Percentiles rank a stretch among this genome's conserved stretches.
These are phyloP conservation scores for Henricia sp. DNA, from an alignment of 53 echinoderm and acorn worm species.

Conservation along the genomic window DNA sequence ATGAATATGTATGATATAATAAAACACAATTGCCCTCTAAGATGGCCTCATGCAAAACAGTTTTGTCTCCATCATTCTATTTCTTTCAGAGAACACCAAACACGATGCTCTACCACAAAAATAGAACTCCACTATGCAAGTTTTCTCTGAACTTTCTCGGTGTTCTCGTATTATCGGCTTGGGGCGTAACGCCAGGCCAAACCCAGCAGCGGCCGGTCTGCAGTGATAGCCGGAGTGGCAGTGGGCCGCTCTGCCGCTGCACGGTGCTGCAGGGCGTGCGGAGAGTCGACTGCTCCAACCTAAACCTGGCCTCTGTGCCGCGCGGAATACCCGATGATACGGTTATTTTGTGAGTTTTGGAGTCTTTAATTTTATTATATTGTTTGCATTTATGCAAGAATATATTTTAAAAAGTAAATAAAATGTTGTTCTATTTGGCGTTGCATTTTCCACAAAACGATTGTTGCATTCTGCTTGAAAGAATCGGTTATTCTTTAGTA, in stretches of 20 bases:
- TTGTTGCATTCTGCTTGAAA: too few relatives aligned
- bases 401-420: neutral
- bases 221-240: neutral
- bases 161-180: too few relatives aligned
- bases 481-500: too few relatives aligned
- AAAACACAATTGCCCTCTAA: too few relatives aligned
- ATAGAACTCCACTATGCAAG: too few relatives aligned
- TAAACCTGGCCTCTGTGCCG: conserved; percentile 39
- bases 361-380: neutral
- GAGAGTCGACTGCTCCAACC: conserved; percentile 48
- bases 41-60: too few relatives aligned
- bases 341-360: conserved; percentile 67
- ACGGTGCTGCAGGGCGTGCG: neutral
- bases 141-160: too few relatives aligned
- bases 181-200: too few relatives aligned
- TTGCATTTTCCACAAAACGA: neutral
- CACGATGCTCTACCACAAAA: too few relatives aligned
- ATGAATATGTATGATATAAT: too few relatives aligned
- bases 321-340: conserved; percentile 63
- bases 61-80: too few relatives aligned
- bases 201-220: conserved; percentile 10
- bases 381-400: neutral
- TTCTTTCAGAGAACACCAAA: too few relatives aligned
- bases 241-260: conserved; percentile 32
- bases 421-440: neutral